Percentiles rank a stretch among this genome's conserved stretches.
Conservation (phyloP, 2,797 vertebrate genomes). For the Sphaeramia orbicularis region DNA sequence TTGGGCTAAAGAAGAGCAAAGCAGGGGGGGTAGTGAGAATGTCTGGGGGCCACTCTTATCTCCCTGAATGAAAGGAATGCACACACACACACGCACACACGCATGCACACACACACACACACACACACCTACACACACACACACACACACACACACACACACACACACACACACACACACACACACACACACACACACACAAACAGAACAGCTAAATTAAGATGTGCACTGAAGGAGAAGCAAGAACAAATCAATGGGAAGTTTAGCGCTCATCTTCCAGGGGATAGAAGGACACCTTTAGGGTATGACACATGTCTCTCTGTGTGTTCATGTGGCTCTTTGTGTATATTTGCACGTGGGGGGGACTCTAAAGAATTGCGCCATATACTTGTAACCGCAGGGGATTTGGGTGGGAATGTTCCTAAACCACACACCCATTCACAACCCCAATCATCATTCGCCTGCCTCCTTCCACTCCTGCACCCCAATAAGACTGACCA, state of each 20-base stretch:
- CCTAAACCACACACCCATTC: constrained; percentile 38
- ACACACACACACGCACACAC: constrained; percentile 15
- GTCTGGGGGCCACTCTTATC: constrained; percentile 75
- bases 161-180: constrained; percentile 21
- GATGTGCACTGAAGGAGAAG: constrained; percentile 62
- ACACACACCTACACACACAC: constrained; percentile 29
- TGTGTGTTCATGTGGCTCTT: constrained; percentile 26
- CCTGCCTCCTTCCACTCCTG: constrained; percentile 24
- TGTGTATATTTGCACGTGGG: constrained; percentile 24
- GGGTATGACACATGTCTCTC: constrained; percentile 31
- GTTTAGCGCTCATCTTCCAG: constrained; percentile 54
- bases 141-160: constrained; percentile 13
- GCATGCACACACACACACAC: constrained; percentile 16
- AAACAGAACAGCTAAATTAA: constrained; percentile 55
- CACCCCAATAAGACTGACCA: constrained; percentile 50
- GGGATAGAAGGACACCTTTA: constrained; percentile 50
- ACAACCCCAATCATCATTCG: constrained; percentile 59
- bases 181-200: constrained; percentile 24
- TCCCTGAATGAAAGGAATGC: constrained; percentile 71
- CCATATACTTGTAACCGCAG: constrained; percentile 62
- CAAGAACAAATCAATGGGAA: constrained; percentile 68
- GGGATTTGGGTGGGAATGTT: constrained; percentile 55
- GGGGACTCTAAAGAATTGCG: constrained; percentile 34
- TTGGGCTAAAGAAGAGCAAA: constrained; percentile 51
- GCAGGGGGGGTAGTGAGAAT: constrained; percentile 62